Evolutionary conservation across 1,140 invertebrate species (phyloP).

Genomic region (Tetranychus urticae): DNA sequence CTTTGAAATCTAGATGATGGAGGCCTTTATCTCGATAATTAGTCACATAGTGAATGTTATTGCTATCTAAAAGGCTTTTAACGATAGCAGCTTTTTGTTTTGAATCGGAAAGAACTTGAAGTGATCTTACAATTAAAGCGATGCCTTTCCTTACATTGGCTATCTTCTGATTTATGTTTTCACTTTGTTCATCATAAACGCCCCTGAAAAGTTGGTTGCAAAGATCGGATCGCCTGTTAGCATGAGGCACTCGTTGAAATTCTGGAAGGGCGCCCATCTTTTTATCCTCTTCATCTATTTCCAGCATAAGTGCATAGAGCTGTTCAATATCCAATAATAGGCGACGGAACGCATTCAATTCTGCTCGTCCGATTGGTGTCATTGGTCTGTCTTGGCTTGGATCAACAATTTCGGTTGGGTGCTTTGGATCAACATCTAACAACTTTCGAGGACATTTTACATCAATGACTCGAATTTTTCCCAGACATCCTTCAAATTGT

Average conservation of each 20-base stretch:
- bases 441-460: conserved; percentile 75
- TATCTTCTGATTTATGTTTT: conserved; percentile 7
- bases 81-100: not conserved
- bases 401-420: conserved; percentile 16
- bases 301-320: conserved; percentile 10
- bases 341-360: conserved; percentile 6
- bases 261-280: conserved; percentile 13
- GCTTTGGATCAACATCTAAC: conserved; percentile 35
- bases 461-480: conserved; percentile 41
- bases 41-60: too few relatives aligned
- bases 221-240: conserved; percentile 5
- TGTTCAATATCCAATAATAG: conserved; percentile 13
- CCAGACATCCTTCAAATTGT: conserved; percentile 76
- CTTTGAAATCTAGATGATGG: too few relatives aligned
- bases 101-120: not conserved
- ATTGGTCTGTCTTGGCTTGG: not conserved
- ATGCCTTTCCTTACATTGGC: conserved; percentile 9
- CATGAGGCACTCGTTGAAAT: conserved; percentile 6
- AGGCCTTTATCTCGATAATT: too few relatives aligned
- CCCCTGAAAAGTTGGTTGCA: conserved; percentile 11
- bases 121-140: conserved; percentile 5
- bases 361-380: conserved; percentile 18
- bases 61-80: not conserved
- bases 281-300: conserved; percentile 26
- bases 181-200: conserved; percentile 1